Evolutionary conservation across 2,113 vertebrate species (phyloP).

Genomic region (Sorex fumeus): DNA sequence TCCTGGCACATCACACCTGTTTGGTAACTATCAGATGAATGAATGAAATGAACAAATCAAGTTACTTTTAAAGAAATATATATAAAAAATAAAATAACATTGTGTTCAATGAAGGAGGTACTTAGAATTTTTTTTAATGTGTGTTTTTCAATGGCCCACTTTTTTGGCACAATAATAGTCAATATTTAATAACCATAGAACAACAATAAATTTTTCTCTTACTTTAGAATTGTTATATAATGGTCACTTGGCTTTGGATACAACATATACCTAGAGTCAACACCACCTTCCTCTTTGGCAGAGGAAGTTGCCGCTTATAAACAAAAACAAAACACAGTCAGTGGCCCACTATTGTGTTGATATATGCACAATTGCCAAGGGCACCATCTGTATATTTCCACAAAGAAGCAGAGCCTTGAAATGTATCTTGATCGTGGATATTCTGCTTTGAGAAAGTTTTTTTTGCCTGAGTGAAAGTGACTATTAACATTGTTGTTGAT

Average conservation of each 20-base stretch:
- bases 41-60: constrained; percentile 9
- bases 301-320: too few species aligned
- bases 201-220: too few species aligned
- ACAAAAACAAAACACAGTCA: too few species aligned
- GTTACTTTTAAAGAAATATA: neutral
- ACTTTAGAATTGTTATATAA: too few species aligned
- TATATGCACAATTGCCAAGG: neutral
- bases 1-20: neutral
- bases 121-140: neutral
- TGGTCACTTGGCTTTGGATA: too few species aligned
- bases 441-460: constrained; percentile 43
- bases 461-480: constrained; percentile 38
- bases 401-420: constrained; percentile 26
- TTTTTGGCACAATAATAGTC: too few species aligned
- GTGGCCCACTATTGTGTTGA: too few species aligned
- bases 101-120: constrained; percentile 16
- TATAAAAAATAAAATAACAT: constrained; percentile 22
- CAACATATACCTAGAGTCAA: too few species aligned
- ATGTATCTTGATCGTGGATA: neutral
- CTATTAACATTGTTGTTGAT: neutral
- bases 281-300: too few species aligned
- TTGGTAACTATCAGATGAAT: constrained; percentile 51
- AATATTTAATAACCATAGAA: too few species aligned
- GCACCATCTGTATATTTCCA: neutral
- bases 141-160: too few species aligned